A percentile compares a stretch with the other conserved stretches of the same genome.
phyloP scores from a whole-genome alignment of 2,113 vertebrate genomes.

The Apodemus sylvaticus region DNA sequence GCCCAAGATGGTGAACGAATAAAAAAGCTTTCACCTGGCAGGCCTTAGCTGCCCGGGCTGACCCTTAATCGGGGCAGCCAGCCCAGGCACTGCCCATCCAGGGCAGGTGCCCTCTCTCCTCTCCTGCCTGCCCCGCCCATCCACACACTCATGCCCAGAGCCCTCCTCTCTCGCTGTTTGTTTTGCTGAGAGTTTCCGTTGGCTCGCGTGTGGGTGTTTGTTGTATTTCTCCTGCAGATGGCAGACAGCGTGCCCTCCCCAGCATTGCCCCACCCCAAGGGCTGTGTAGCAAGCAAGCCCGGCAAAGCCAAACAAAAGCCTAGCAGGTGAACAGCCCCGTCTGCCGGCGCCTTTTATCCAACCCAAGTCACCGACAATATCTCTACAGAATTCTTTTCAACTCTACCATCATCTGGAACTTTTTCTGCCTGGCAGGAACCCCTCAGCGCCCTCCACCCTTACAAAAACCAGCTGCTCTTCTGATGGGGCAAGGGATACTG shows the following conservation, averaged over 20 bases:
- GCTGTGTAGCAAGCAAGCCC: slow-evolving; percentile 32
- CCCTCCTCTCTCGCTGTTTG: slow-evolving; percentile 45
- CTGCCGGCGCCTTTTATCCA: slow-evolving; percentile 59
- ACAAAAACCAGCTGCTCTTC: slow-evolving; percentile 10
- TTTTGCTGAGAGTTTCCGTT: slow-evolving; percentile 80
- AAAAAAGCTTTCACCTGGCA: slow-evolving; percentile 43
- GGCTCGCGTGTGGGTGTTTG: slow-evolving; percentile 77
- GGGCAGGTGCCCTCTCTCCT: slow-evolving; percentile 59
- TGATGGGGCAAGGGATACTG: neutral
- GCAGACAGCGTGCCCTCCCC: slow-evolving; percentile 65
- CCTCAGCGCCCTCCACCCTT: neutral
- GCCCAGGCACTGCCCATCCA: neutral
- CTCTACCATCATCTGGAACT: slow-evolving; percentile 15
- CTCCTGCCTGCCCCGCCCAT: neutral
- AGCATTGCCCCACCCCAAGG: slow-evolving; percentile 27
- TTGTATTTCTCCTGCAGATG: slow-evolving; percentile 79
- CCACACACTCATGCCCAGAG: slow-evolving; percentile 4
- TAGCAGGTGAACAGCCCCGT: slow-evolving; percentile 62
- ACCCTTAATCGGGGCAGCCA: neutral
- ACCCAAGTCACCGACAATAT: slow-evolving; percentile 51
- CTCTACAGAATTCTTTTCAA: slow-evolving; percentile 67
- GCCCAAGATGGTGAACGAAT: neutral
- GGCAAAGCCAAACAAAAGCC: slow-evolving; percentile 69
- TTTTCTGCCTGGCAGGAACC: neutral
- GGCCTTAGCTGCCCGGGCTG: neutral